phyloP scores from a whole-genome alignment of 2,113 vertebrate species.

The Urocolius indicus region DNA sequence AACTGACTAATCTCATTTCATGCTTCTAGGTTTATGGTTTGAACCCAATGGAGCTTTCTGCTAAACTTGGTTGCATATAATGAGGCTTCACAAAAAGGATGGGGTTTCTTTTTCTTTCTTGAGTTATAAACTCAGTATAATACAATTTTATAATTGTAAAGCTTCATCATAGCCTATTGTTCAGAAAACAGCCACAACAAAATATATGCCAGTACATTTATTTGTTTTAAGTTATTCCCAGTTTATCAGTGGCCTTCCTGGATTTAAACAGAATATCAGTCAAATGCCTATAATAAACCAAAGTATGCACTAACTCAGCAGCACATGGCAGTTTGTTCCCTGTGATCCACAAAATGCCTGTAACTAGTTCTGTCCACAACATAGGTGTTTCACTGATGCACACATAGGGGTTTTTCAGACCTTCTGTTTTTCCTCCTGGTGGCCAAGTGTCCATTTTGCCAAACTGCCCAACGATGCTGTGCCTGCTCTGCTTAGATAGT shows the following conservation, averaged over 20 bases:
- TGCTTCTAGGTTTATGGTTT: neutral
- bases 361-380: neutral
- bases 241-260: neutral
- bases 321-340: neutral
- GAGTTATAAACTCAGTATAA: neutral
- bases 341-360: neutral
- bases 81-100: neutral
- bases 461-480: neutral
- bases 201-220: neutral
- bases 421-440: neutral
- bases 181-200: neutral
- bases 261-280: neutral
- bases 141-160: neutral
- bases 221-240: neutral
- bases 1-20: neutral
- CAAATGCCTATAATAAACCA: neutral
- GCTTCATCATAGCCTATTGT: neutral
- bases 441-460: neutral
- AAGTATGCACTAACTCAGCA: neutral
- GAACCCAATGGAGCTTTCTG: neutral
- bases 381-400: rapidly evolving
- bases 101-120: neutral
- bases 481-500: neutral
- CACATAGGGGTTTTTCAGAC: neutral
- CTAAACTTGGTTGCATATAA: neutral